Conservation (phyloP, 2,113 vertebrate genomes). For the Clarias gariepinus region DNA sequence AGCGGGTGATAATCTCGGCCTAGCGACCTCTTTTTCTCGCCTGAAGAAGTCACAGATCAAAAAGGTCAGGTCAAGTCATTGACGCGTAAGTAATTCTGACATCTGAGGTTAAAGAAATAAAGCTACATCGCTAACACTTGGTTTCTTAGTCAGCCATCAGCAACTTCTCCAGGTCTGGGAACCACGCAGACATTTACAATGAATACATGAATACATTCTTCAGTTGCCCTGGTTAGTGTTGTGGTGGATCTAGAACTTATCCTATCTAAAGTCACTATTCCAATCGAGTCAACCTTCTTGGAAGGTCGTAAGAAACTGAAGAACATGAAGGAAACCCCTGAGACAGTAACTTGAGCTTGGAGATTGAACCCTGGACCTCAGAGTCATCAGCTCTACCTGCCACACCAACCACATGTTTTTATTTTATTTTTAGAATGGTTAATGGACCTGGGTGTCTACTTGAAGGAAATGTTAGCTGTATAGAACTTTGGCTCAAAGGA, state of each 20-base stretch:
- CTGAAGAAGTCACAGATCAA: constrained; percentile 59
- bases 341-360: background rate
- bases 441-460: background rate
- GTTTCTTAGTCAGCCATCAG: background rate
- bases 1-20: constrained; percentile 83
- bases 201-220: background rate
- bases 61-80: constrained; percentile 21
- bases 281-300: background rate
- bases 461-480: background rate
- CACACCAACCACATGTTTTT: background rate
- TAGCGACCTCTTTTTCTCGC: constrained; percentile 77
- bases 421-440: background rate
- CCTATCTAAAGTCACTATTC: background rate
- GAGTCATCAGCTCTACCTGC: background rate
- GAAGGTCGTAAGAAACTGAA: background rate
- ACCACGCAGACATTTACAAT: background rate
- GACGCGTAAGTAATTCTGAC: background rate
- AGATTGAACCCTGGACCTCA: background rate
- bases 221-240: background rate
- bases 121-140: background rate
- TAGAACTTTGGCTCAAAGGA: background rate
- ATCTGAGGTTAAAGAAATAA: background rate
- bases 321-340: background rate
- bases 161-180: background rate
- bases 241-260: background rate